phyloP scores from a whole-genome alignment of 2,113 vertebrate species.

The Anhinga rufa region DNA sequence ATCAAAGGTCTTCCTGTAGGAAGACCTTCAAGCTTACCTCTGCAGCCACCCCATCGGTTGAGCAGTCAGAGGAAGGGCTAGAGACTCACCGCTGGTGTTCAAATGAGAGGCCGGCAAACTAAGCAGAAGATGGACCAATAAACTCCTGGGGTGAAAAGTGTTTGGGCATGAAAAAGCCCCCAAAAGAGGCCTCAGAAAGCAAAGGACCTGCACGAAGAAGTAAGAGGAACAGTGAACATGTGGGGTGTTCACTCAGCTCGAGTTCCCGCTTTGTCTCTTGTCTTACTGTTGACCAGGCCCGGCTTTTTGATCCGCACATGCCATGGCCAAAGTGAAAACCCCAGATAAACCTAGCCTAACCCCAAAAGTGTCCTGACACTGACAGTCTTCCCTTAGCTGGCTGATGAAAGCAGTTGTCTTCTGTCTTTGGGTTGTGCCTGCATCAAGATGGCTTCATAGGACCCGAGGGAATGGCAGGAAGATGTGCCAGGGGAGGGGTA shows the following conservation, averaged over 20 bases:
- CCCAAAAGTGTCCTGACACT: fast-evolving
- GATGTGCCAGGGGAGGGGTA: no score
- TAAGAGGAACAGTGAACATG: fast-evolving
- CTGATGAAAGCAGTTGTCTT: neutral
- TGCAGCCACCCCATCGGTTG: neutral
- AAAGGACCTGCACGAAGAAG: neutral
- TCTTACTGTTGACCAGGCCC: neutral
- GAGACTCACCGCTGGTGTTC: neutral
- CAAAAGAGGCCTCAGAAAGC: neutral
- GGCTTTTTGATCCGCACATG: neutral
- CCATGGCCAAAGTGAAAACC: neutral
- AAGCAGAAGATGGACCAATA: neutral
- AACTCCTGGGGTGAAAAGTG: neutral
- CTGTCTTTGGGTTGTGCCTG: neutral
- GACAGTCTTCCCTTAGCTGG: neutral
- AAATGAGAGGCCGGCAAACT: fast-evolving
- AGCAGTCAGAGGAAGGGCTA: neutral
- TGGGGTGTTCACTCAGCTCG: fast-evolving
- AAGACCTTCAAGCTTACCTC: neutral
- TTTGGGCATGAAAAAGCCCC: neutral
- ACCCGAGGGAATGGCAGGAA: no score
- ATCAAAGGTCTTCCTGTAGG: neutral
- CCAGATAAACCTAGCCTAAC: neutral
- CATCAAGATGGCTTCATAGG: fast-evolving
- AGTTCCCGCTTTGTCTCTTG: neutral